Percentiles rank a stretch among this genome's conserved stretches.
These are phyloP conservation scores for Drosophila multiciliata DNA, from an alignment of 2,888 invertebrate genomes.

Conservation along the genomic window DNA sequence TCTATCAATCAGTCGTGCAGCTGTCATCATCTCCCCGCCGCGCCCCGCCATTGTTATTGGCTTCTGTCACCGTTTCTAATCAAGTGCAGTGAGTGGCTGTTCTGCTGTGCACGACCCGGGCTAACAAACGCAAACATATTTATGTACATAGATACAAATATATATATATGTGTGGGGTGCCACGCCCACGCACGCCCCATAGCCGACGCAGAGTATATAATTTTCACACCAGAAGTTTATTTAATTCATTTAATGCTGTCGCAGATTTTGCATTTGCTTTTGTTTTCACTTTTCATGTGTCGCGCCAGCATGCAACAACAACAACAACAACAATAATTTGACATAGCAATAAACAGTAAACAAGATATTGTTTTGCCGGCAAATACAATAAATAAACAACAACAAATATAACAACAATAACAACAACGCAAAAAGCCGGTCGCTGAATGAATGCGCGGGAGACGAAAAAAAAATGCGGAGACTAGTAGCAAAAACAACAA, in stretches of 20 bases:
- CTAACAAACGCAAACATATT: constrained; percentile 14
- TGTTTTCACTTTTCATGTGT: constrained; percentile 46
- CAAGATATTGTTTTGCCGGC: constrained; percentile 52
- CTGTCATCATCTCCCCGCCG: neutral
- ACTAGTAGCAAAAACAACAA: constrained; percentile 7
- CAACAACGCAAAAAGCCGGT: constrained; percentile 38
- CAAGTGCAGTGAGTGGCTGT: constrained; percentile 47
- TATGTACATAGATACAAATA: neutral
- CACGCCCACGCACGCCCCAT: constrained; percentile 26
- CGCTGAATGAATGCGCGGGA: constrained; percentile 10
- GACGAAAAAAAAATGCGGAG: constrained; percentile 6
- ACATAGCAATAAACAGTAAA: constrained; percentile 18
- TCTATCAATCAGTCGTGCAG: neutral
- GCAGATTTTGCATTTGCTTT: constrained; percentile 5
- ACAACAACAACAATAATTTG: constrained; percentile 4
- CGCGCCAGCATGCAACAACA: constrained; percentile 32
- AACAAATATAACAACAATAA: constrained; percentile 19
- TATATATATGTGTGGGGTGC: neutral
- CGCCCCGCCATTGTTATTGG: neutral
- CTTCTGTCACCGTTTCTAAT: constrained; percentile 70
- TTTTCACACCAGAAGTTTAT: constrained; percentile 44
- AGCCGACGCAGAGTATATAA: neutral
- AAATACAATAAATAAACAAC: constrained; percentile 34
- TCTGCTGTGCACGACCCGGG: no score
- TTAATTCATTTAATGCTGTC: constrained; percentile 68